A percentile compares a stretch with the other conserved stretches of the same genome.
phyloP scores from a whole-genome alignment of 2,113 vertebrate genomes.

The Onychostoma macrolepis region DNA sequence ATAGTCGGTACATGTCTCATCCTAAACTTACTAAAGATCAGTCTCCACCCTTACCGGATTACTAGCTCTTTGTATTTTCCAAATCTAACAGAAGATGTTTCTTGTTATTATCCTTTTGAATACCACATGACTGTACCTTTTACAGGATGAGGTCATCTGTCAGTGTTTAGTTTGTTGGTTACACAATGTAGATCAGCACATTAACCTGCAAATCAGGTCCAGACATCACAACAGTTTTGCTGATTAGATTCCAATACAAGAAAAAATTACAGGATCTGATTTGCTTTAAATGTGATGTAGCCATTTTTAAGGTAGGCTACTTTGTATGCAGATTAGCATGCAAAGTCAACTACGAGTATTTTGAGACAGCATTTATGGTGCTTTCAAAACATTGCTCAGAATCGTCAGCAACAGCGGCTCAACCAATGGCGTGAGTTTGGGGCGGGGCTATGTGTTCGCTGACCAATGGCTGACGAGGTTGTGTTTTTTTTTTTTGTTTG shows the following conservation, averaged over 20 bases:
- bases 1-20: background rate
- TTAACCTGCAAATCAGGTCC: background rate
- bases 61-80: background rate
- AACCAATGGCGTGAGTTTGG: background rate
- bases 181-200: background rate
- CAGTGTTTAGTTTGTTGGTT: background rate
- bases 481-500: background rate
- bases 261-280: background rate
- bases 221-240: background rate
- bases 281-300: background rate
- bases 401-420: background rate
- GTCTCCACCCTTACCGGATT: background rate
- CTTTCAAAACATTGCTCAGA: background rate
- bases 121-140: slow-evolving; percentile 6
- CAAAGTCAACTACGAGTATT: background rate
- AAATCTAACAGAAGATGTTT: background rate
- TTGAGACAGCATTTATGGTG: background rate
- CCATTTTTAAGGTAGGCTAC: background rate
- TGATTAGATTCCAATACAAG: background rate
- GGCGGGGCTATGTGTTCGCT: background rate
- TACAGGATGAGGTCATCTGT: background rate
- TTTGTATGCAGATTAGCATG: background rate
- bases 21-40: background rate
- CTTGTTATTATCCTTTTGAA: background rate
- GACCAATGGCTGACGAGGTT: background rate